These are phyloP conservation scores for Acanthurus leucopareius DNA, from an alignment of 2,797 vertebrate species.

Conservation along the genomic window DNA sequence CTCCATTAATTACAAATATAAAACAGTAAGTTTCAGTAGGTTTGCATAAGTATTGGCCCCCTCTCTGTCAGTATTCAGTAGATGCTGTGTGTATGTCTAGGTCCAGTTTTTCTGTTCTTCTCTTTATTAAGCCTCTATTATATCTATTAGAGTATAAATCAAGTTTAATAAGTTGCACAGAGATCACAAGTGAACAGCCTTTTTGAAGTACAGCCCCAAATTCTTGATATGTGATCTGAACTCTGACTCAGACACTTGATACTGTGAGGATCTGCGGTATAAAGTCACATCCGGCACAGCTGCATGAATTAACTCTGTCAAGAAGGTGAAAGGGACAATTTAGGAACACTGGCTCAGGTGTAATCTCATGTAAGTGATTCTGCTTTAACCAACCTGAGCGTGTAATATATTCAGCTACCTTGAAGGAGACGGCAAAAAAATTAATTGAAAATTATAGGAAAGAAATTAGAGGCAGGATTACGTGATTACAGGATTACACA, in stretches of 20 bases:
- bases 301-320: slow-evolving; percentile 10
- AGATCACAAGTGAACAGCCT: too few relatives aligned
- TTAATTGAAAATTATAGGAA: slow-evolving; percentile 58
- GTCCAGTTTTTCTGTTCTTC: too few relatives aligned
- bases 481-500: slow-evolving; percentile 58
- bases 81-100: not conserved
- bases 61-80: not conserved
- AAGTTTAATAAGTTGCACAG: too few relatives aligned
- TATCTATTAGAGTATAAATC: too few relatives aligned
- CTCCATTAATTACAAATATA: not conserved
- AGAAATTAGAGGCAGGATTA: slow-evolving; percentile 60
- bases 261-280: not conserved
- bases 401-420: slow-evolving; percentile 41
- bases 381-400: slow-evolving; percentile 12
- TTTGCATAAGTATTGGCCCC: not conserved
- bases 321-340: slow-evolving; percentile 12
- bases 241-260: too few relatives aligned
- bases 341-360: not conserved
- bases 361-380: slow-evolving; percentile 32
- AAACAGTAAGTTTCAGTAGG: not conserved
- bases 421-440: slow-evolving; percentile 24
- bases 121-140: too few relatives aligned
- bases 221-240: too few relatives aligned
- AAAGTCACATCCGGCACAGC: not conserved
- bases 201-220: too few relatives aligned